These are phyloP conservation scores for Etheostoma cragini DNA, from an alignment of 2,113 vertebrate species.

Conservation along the genomic window DNA sequence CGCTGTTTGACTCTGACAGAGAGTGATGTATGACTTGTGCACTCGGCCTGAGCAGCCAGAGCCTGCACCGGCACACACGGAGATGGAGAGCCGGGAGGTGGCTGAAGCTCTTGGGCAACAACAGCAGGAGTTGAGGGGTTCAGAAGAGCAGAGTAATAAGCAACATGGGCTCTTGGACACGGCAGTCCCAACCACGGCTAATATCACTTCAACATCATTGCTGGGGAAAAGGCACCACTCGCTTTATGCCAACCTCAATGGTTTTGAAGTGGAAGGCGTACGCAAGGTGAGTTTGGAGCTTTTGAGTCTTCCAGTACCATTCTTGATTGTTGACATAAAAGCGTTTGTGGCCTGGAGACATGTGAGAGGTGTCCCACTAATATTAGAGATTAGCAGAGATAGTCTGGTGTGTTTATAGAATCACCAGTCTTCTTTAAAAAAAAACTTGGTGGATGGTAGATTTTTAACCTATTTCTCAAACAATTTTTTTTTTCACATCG, in stretches of 20 bases:
- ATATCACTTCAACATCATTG: conserved; percentile 56
- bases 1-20: conserved; percentile 53
- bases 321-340: background rate
- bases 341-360: background rate
- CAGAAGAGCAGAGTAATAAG: conserved; percentile 44
- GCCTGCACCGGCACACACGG: conserved; percentile 47
- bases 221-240: conserved; percentile 84
- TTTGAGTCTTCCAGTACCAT: background rate
- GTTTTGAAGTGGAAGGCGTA: conserved; percentile 74
- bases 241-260: conserved; percentile 81
- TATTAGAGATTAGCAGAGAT: background rate
- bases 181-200: conserved; percentile 32
- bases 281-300: conserved; percentile 74
- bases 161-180: conserved; percentile 40
- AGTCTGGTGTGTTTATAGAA: background rate
- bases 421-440: background rate
- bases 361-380: background rate
- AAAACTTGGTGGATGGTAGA: background rate
- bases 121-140: conserved; percentile 49
- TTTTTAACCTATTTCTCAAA: background rate
- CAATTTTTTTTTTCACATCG: background rate
- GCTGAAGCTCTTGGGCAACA: conserved; percentile 52
- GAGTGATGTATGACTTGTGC: conserved; percentile 84
- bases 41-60: conserved; percentile 75
- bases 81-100: conserved; percentile 57